Evolutionary conservation across 1,140 invertebrate genomes (phyloP), one percentile per base, ranked within the genome.

Genomic region (Drosophila rhopaloa): DNA sequence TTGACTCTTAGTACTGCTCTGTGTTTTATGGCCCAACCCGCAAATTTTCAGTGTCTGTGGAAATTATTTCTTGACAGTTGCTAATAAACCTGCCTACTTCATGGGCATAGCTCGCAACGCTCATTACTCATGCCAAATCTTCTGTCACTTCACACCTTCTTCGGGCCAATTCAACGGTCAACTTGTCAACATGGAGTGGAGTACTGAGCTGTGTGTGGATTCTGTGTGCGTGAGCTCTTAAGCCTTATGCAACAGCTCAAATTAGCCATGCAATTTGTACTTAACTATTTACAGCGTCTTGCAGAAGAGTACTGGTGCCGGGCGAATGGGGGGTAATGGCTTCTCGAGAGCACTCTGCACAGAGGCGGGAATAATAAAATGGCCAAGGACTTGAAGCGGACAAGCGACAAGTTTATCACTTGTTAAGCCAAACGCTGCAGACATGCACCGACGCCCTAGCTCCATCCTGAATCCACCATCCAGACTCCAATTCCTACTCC

Each of bases 181-280:
- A 35, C 53, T 50, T 65, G 54, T 76, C 60, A 76, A 43, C 29
- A 38, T n/a, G 53, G 8, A 9, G 24, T 29, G 35, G 41, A 65
- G 58, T 56, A 10, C 9, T 10, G 32, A 27, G n/a, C 1, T 63
- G 59, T 67, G 14, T 47, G 58, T 60, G 65, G 51, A 9, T 13
- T 63, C 19, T 13, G 16, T 47, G 9, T 24, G 43, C 44, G 47
- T 38, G 44, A 16, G 59, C 48, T 16, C 44, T 54, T 62, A 53
- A 46, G 74, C 56, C 74, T 73, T 62, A 76, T 82, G 82, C 83
- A 88, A 86, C 79, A 71, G 83, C 76, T 76, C 82, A 86, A 86
- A 86, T 86, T 86, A 88, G 82, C 82, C 82, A 83, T 86, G 82
- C 82, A 86, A 86, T 86, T 88, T 86, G 82, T 88, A 88, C 67